phyloP scores from a whole-genome alignment of 2,888 invertebrate species.

The Sicus ferrugineus region DNA sequence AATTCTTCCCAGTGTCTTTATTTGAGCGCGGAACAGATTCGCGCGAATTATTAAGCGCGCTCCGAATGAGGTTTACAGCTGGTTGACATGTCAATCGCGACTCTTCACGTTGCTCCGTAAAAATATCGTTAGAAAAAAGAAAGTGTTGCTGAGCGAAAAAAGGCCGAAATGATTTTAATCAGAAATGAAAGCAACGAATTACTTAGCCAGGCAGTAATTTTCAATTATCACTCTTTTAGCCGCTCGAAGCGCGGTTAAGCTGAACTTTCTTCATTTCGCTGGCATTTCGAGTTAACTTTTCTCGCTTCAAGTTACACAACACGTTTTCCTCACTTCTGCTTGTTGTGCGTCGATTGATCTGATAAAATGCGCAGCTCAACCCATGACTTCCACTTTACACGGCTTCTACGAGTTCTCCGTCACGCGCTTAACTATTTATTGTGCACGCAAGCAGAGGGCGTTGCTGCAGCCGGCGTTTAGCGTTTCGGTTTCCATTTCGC shows the following conservation, averaged over 20 bases:
- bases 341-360: neutral
- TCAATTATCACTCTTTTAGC: no score
- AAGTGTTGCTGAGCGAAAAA: neutral
- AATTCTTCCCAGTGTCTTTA: no score
- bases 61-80: no score
- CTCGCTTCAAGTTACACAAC: neutral
- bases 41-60: no score
- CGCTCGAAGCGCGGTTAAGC: neutral
- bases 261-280: neutral
- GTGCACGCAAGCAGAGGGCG: constrained; percentile 35
- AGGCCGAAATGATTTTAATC: neutral
- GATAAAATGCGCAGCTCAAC: neutral
- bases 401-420: constrained; percentile 45
- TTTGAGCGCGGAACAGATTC: no score
- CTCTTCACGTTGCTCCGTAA: no score
- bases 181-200: no score
- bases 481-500: constrained; percentile 12
- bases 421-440: no score
- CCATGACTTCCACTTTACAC: constrained; percentile 42
- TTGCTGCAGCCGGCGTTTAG: constrained; percentile 8
- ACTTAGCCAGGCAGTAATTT: no score
- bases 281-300: neutral
- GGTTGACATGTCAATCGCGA: no score
- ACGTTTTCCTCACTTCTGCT: no score
- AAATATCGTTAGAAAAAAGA: no score